These are phyloP conservation scores for Branchinecta lynchi DNA, from an alignment of 1,140 invertebrate species.

Conservation along the genomic window DNA sequence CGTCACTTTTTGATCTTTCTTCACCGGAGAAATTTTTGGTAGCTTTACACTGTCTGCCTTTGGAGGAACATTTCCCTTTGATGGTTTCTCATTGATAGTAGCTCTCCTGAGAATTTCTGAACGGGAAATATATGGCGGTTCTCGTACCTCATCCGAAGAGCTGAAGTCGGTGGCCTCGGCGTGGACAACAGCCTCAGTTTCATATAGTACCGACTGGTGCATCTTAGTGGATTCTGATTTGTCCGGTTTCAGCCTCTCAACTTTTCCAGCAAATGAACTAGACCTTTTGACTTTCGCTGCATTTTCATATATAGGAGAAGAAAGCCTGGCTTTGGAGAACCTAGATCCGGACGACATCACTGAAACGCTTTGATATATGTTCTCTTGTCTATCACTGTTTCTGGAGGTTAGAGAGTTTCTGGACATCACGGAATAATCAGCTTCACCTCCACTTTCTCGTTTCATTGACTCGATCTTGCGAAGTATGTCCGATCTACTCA, in stretches of 20 bases:
- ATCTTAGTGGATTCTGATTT: background rate
- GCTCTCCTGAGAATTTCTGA: conserved; percentile 15
- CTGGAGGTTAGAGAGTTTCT: background rate
- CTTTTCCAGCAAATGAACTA: background rate
- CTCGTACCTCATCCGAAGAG: conserved; percentile 4
- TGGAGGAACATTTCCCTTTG: background rate
- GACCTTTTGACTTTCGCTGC: background rate
- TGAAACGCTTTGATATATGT: conserved; percentile 5
- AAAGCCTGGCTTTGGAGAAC: background rate
- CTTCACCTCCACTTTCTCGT: conserved; percentile 5
- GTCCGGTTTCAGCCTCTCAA: background rate
- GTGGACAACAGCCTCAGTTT: conserved; percentile 17
- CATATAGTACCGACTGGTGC: conserved; percentile 1
- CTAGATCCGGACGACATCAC: background rate
- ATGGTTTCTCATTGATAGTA: background rate
- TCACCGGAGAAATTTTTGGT: background rate
- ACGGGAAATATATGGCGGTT: conserved; percentile 16
- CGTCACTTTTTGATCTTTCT: background rate
- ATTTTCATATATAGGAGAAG: conserved; percentile 4
- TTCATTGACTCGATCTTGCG: conserved; percentile 21
- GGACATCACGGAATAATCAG: background rate
- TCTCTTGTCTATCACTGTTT: background rate
- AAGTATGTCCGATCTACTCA: conserved; percentile 24
- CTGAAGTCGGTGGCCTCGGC: conserved; percentile 2
- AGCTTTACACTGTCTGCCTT: background rate